Evolutionary conservation across 2,888 invertebrate genomes (phyloP).

Genomic region (Acleris laterana): DNA sequence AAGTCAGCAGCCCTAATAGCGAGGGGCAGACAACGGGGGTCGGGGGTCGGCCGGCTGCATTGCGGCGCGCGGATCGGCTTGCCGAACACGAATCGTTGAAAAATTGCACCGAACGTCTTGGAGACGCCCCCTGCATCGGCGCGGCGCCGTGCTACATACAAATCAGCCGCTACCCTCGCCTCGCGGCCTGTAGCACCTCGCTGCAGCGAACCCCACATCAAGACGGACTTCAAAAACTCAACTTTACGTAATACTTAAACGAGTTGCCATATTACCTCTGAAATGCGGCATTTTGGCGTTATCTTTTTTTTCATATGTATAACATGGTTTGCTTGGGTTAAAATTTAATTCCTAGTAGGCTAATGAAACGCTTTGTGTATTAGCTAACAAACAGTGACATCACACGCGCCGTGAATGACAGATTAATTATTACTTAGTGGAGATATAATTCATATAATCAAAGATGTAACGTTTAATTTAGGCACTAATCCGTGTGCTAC

Average conservation of each 20-base stretch:
- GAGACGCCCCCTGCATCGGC: conserved; percentile 65
- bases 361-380: conserved; percentile 3
- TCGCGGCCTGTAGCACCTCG: conserved; percentile 44
- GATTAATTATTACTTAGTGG: conserved; percentile 18
- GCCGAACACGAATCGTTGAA: conserved; percentile 79
- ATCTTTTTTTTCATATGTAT: not conserved
- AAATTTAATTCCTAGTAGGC: conserved; percentile 1
- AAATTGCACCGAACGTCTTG: conserved; percentile 80
- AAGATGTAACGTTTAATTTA: conserved; percentile 31
- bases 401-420: conserved; percentile 11
- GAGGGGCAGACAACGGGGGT: conserved; percentile 42
- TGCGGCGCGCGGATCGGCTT: conserved; percentile 67
- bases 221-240: conserved; percentile 22
- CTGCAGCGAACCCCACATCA: conserved; percentile 27
- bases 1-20: conserved; percentile 29
- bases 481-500: conserved; percentile 25
- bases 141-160: conserved; percentile 73
- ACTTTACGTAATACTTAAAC: conserved; percentile 26
- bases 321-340: not conserved
- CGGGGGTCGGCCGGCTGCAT: conserved; percentile 51
- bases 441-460: conserved; percentile 14
- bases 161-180: conserved; percentile 61
- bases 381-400: conserved; percentile 11
- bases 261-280: conserved; percentile 3
- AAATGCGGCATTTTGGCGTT: not conserved